Evolutionary conservation across 1,140 invertebrate genomes (phyloP).

Genomic region (Cydia splendana): DNA sequence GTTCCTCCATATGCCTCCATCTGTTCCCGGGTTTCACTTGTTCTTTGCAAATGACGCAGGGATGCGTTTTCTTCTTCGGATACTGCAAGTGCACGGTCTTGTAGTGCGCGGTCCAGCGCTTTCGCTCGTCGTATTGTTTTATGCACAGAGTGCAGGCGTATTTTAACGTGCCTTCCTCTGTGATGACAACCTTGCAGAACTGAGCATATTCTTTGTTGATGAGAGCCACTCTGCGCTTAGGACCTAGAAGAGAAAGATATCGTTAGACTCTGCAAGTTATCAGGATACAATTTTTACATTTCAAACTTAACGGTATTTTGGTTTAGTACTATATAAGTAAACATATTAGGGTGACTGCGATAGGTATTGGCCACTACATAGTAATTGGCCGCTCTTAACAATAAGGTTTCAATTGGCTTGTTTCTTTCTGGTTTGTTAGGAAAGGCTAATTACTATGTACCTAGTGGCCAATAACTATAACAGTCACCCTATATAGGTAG

Average conservation of each 20-base stretch:
- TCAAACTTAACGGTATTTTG: too few relatives aligned
- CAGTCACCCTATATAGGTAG: too few relatives aligned
- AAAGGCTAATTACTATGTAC: too few relatives aligned
- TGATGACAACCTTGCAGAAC: neutral
- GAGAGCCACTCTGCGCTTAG: neutral
- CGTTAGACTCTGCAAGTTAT: neutral
- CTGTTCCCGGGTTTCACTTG: neutral
- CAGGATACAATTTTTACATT: too few relatives aligned
- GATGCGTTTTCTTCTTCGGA: neutral
- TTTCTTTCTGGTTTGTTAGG: too few relatives aligned
- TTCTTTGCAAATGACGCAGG: neutral
- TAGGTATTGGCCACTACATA: too few relatives aligned
- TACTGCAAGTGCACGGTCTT: neutral
- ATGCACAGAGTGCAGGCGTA: neutral
- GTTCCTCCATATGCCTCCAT: conserved; percentile 37
- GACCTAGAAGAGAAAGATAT: conserved; percentile 5
- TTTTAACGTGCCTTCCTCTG: neutral
- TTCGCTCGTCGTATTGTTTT: neutral
- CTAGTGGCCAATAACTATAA: too few relatives aligned
- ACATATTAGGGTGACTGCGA: too few relatives aligned
- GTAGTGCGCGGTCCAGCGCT: neutral
- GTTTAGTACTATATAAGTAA: too few relatives aligned
- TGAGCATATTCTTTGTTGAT: neutral
- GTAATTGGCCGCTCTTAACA: too few relatives aligned
- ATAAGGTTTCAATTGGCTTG: too few relatives aligned